Evolutionary conservation across 2,888 invertebrate species (phyloP), one percentile per base, ranked within the genome.

Genomic region (Mantis religiosa): DNA sequence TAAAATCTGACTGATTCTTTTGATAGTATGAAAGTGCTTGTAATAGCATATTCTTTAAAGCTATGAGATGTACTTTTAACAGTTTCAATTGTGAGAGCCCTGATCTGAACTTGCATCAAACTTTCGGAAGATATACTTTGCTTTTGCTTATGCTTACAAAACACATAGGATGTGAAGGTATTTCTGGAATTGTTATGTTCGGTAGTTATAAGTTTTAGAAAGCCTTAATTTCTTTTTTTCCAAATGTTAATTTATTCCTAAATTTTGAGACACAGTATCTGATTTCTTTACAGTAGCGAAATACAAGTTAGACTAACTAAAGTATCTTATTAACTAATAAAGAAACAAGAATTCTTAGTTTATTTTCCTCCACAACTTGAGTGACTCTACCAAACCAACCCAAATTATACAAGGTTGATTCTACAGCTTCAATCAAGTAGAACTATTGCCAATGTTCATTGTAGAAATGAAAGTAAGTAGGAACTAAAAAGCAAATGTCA

Each of bases 301-400:
- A 90, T 90, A 90, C 90, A 90, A 89, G 89, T 90, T 89, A 88
- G 89, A 83, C 89, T 90, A 90, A 87, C 87, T 87, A 90, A 90
- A 87, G 81, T 87, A 86, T 83, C 84, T 88, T 84, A 88, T 84
- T 71, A 84, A 84, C 71, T 84, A 84, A 88, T 88, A 84, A 87
- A 84, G 88, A 88, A 88, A 88, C 27, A 84, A 88, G 84, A 84
- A 30, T 88, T 81, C 28, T 84, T 81, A 54, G 27, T 47, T 83
- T 84, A 83, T 27, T 54, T 47, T 86, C 83, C 82, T 84, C 54
- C 82, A 84, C 84, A 88, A 82, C 87, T 82, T 87, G 28, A 28
- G 81, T 30, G 41, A 87, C 27, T 87, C 87, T 82, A 87, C 82
- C 87, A 82, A 87, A 87, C 82, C 27, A 87, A 82, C 87, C 41